A percentile compares a stretch with the other conserved stretches of the same genome.
Evolutionary conservation across 2,113 vertebrate genomes (phyloP).

Genomic region (Prietella phreatophila): DNA sequence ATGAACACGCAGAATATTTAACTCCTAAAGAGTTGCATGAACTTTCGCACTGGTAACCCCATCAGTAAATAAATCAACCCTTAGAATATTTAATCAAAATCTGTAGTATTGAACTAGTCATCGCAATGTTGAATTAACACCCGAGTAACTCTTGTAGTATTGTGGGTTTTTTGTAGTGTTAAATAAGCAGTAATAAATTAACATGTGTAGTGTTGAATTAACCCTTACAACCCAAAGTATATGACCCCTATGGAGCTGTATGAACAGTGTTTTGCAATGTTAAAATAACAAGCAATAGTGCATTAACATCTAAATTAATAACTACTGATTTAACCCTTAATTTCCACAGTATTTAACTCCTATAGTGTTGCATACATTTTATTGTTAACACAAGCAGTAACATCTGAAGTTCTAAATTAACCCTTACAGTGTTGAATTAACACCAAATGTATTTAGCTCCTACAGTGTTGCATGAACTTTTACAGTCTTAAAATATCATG

Average conservation of each 20-base stretch:
- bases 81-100: background rate
- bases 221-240: background rate
- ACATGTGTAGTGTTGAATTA: too few relatives aligned
- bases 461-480: background rate
- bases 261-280: background rate
- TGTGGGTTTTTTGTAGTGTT: too few relatives aligned
- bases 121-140: background rate
- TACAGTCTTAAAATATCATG: background rate
- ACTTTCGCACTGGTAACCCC: background rate
- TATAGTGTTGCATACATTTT: background rate
- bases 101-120: background rate
- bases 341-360: background rate
- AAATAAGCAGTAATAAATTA: too few relatives aligned
- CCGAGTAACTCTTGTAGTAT: too few relatives aligned
- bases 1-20: background rate
- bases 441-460: background rate
- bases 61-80: too few relatives aligned
- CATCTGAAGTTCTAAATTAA: background rate
- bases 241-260: background rate
- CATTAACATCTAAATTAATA: background rate
- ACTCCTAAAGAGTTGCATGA: background rate
- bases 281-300: background rate
- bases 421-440: background rate
- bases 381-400: background rate
- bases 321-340: background rate